These are phyloP conservation scores for Tetramorium simillimum DNA, from an alignment of 1,140 invertebrate species.

Conservation along the genomic window DNA sequence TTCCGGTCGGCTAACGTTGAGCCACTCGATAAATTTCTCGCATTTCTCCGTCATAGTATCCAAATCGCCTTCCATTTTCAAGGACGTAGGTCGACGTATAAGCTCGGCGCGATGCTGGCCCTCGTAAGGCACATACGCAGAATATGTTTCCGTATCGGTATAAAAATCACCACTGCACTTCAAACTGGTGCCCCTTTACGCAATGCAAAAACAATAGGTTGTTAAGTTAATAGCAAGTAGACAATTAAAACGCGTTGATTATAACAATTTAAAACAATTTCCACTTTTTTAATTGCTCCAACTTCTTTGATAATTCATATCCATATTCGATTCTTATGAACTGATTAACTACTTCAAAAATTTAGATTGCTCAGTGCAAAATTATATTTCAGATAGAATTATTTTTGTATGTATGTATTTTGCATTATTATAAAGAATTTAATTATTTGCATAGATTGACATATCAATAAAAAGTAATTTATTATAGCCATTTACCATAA, in stretches of 20 bases:
- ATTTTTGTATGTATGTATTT: background rate
- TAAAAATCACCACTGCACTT: constrained; percentile 77
- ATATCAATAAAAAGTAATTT: background rate
- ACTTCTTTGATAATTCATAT: background rate
- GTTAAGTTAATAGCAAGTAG: background rate
- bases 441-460: background rate
- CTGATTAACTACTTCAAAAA: background rate
- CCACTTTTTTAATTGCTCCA: background rate
- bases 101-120: constrained; percentile 82
- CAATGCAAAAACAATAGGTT: background rate
- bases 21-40: constrained; percentile 85
- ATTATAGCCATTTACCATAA: background rate
- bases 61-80: constrained; percentile 86
- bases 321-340: background rate
- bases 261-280: background rate
- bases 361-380: background rate
- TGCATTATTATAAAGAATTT: background rate
- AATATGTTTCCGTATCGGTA: constrained; percentile 79
- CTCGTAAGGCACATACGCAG: constrained; percentile 79
- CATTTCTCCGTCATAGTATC: constrained; percentile 85
- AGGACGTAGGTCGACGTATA: constrained; percentile 83
- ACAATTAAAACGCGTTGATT: background rate
- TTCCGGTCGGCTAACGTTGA: constrained; percentile 82
- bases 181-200: constrained; percentile 66
- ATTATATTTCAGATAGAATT: background rate